These are phyloP conservation scores for Drosophila colorata DNA, from an alignment of 2,888 invertebrate species.

Conservation along the genomic window DNA sequence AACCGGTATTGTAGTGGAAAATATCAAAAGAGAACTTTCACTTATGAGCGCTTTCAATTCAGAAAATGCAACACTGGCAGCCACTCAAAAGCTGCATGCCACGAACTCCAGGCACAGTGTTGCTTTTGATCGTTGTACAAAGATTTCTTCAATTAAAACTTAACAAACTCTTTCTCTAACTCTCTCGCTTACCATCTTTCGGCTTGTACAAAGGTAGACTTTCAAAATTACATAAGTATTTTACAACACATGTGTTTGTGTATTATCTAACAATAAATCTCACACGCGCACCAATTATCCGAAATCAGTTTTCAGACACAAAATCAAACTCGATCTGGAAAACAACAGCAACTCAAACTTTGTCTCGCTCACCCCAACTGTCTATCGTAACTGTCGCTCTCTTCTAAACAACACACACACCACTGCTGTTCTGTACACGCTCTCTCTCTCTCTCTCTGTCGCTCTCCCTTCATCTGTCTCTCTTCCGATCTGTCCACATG, in stretches of 20 bases:
- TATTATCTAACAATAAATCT: constrained; percentile 25
- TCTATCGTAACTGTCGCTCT: constrained; percentile 13
- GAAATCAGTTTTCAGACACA: constrained; percentile 11
- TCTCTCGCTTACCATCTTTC: neutral
- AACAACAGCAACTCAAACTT: constrained; percentile 10
- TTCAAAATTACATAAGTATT: constrained; percentile 11
- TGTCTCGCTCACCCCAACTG: constrained; percentile 13
- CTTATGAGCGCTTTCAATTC: neutral
- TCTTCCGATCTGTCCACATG: constrained; percentile 13
- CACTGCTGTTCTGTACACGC: constrained; percentile 7
- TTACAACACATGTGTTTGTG: constrained; percentile 21
- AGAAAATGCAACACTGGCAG: constrained; percentile 22
- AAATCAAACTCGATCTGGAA: neutral
- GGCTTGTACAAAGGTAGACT: constrained; percentile 21
- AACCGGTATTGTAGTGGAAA: constrained; percentile 16
- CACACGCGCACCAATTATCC: constrained; percentile 36
- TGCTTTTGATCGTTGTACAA: constrained; percentile 38
- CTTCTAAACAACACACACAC: constrained; percentile 28
- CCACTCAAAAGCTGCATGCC: constrained; percentile 33
- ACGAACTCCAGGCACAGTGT: constrained; percentile 8
- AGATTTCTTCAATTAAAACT: constrained; percentile 5
- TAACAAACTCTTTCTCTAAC: neutral
- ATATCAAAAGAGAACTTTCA: neutral
- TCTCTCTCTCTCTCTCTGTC: neutral
- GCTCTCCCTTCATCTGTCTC: constrained; percentile 6